Evolutionary conservation across 2,113 vertebrate genomes (phyloP).

Genomic region (Protobothrops mucrosquamatus): DNA sequence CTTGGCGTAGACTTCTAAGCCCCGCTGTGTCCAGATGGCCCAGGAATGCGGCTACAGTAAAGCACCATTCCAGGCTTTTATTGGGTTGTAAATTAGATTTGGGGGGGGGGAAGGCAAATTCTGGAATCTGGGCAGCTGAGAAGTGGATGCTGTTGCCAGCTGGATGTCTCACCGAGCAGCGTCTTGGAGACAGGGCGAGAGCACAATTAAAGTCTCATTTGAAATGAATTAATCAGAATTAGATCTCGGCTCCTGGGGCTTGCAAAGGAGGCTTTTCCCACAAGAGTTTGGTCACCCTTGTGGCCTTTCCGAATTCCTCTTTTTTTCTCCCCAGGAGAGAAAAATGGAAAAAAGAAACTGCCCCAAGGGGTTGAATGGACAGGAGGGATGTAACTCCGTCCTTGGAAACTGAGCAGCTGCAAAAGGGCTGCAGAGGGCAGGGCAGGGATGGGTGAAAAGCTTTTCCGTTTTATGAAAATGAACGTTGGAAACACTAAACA

Average conservation of each 20-base stretch:
- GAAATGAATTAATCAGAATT: neutral
- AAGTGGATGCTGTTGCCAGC: neutral
- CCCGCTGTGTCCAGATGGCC: neutral
- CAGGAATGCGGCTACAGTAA: neutral
- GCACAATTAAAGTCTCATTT: neutral
- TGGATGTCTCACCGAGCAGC: neutral
- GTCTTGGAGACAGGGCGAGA: neutral
- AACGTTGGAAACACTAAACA: neutral
- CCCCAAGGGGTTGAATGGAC: neutral
- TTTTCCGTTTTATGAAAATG: neutral
- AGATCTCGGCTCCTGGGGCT: neutral
- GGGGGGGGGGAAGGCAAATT: neutral
- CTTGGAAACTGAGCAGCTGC: neutral
- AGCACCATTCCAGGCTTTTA: neutral
- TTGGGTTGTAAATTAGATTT: neutral
- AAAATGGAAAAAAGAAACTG: neutral
- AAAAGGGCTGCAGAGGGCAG: neutral
- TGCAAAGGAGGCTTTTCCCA: neutral
- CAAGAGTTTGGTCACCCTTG: neutral
- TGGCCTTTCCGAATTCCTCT: neutral
- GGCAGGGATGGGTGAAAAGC: neutral
- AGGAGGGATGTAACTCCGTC: rapidly evolving
- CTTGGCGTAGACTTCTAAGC: neutral
- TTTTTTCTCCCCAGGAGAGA: neutral
- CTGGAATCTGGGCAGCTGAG: neutral